Conservation (phyloP, 2,888 invertebrate genomes). For the Prostheceraeus crozeri region DNA sequence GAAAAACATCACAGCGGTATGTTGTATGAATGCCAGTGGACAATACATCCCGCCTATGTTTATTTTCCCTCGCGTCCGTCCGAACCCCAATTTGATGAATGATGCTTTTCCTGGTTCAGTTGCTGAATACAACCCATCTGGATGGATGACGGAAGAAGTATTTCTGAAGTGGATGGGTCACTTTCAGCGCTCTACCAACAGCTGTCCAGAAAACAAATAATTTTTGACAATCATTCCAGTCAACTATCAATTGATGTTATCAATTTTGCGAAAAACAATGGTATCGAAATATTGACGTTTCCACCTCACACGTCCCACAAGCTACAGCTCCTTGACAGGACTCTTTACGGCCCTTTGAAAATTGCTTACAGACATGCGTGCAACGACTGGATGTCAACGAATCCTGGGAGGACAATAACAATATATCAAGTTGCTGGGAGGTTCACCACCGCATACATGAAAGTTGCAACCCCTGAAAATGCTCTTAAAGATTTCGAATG, state of each 20-base stretch:
- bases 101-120: not conserved
- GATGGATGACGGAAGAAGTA: constrained; percentile 16
- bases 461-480: constrained; percentile 5
- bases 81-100: constrained; percentile 2
- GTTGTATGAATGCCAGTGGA: constrained; percentile 5
- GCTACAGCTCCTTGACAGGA: constrained; percentile 3
- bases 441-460: constrained; percentile 20
- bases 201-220: constrained; percentile 6
- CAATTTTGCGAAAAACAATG: constrained; percentile 5
- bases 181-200: not conserved
- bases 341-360: constrained; percentile 43
- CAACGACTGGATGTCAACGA: constrained; percentile 47
- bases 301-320: not conserved
- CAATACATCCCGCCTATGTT: constrained; percentile 22
- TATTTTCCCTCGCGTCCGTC: constrained; percentile 6
- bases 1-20: constrained; percentile 16
- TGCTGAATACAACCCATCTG: constrained; percentile 10
- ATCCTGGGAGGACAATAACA: constrained; percentile 48
- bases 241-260: constrained; percentile 1
- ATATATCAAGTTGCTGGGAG: constrained; percentile 43
- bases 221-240: constrained; percentile 8
- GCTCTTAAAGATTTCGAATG: not conserved
- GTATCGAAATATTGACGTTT: constrained; percentile 1
- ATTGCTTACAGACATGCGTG: constrained; percentile 45
- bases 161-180: constrained; percentile 11